A percentile compares a stretch with the other conserved stretches of the same genome.
Evolutionary conservation across 2,888 invertebrate species (phyloP).

Genomic region (Cheiracanthium punctorium): DNA sequence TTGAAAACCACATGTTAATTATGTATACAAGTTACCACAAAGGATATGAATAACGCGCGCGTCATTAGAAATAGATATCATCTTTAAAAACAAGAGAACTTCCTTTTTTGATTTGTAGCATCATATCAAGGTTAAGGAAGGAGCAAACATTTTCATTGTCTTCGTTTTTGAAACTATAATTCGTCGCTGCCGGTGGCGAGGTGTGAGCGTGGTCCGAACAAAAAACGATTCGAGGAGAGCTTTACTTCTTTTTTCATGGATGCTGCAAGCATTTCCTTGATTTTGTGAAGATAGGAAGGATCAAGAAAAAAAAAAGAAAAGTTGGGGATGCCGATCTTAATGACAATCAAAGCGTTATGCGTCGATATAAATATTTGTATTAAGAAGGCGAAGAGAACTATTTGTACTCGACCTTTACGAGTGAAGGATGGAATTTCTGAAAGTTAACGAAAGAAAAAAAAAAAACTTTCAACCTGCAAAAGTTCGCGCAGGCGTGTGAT

Average conservation of each 20-base stretch:
- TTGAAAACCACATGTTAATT: conserved; percentile 8
- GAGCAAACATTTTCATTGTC: background rate
- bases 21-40: background rate
- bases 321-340: background rate
- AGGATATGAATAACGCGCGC: conserved; percentile 1
- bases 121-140: conserved; percentile 7
- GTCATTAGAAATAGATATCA: conserved; percentile 12
- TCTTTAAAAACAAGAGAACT: conserved; percentile 2
- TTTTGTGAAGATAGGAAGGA: background rate
- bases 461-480: too few species aligned
- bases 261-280: background rate
- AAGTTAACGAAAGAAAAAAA: too few species aligned
- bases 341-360: background rate
- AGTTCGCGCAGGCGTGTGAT: too few species aligned
- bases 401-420: background rate
- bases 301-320: too few species aligned
- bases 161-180: background rate
- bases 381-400: background rate
- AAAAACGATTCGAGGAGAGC: background rate
- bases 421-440: background rate
- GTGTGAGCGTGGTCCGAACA: background rate
- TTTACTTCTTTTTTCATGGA: background rate
- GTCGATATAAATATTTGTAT: background rate
- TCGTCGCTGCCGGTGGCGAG: background rate
- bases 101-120: background rate